phyloP scores from a whole-genome alignment of 2,797 vertebrate species.

The Hydrocynus forskahlii region DNA sequence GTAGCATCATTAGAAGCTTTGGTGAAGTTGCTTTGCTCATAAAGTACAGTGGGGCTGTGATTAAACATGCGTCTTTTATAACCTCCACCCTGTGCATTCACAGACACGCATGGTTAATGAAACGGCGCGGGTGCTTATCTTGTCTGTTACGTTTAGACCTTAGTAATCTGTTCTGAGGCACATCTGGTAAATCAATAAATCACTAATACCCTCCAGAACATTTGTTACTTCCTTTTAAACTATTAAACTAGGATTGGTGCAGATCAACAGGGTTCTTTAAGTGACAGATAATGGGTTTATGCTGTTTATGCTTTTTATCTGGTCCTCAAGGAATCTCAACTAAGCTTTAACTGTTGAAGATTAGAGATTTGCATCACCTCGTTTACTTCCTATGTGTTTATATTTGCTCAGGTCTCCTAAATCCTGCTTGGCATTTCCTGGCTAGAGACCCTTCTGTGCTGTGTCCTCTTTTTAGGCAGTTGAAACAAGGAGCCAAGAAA shows the following conservation, averaged over 20 bases:
- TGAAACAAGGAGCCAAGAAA: conserved; percentile 21
- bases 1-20: conserved; percentile 60
- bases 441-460: conserved; percentile 19
- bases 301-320: neutral
- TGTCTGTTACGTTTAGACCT: neutral
- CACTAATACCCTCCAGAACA: neutral
- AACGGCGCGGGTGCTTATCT: neutral
- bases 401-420: conserved; percentile 38
- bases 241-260: neutral
- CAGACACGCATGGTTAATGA: neutral
- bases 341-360: conserved; percentile 33
- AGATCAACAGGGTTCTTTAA: neutral
- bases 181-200: neutral
- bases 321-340: conserved; percentile 29
- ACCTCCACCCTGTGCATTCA: neutral
- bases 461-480: conserved; percentile 23
- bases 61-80: conserved; percentile 15
- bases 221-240: conserved; percentile 12
- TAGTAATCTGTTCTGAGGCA: neutral
- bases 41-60: conserved; percentile 15
- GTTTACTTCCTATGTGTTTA: conserved; percentile 45
- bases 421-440: conserved; percentile 52
- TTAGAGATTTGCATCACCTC: conserved; percentile 43
- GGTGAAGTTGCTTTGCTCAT: conserved; percentile 24
- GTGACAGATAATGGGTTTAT: conserved; percentile 25